A percentile compares a stretch with the other conserved stretches of the same genome.
Evolutionary conservation across 2,113 vertebrate species (phyloP).

Genomic region (Tetrax tetrax): DNA sequence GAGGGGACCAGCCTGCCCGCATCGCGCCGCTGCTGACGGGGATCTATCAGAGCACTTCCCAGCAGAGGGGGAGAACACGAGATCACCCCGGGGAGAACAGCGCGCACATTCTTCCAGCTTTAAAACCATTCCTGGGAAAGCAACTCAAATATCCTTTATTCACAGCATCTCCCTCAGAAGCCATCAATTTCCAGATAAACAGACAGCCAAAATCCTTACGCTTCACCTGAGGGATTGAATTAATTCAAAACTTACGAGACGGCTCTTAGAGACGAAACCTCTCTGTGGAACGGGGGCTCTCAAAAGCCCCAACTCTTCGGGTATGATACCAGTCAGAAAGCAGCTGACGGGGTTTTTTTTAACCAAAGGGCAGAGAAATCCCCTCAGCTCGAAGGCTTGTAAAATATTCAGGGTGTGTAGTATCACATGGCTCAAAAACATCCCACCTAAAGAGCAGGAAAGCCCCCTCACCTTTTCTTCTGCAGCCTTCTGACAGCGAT

Average conservation of each 20-base stretch:
- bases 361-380: not conserved
- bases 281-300: rapidly evolving
- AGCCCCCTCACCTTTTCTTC: not conserved
- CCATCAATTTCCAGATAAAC: not conserved
- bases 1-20: not conserved
- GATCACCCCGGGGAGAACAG: not conserved
- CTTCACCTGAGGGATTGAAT: not conserved
- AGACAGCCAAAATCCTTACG: not conserved
- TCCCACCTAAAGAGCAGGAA: not conserved
- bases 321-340: not conserved
- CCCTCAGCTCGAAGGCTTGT: rapidly evolving
- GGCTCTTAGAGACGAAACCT: not conserved
- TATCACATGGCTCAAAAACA: rapidly evolving
- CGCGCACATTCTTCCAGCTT: rapidly evolving
- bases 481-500: not conserved
- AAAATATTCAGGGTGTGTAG: not conserved
- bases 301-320: not conserved
- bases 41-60: rapidly evolving
- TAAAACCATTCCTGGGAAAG: not conserved
- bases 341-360: rapidly evolving
- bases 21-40: rapidly evolving
- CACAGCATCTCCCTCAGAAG: not conserved
- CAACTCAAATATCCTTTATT: not conserved
- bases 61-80: not conserved
- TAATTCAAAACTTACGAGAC: not conserved